phyloP scores from a whole-genome alignment of 2,113 vertebrate genomes.

The Panthera tigris region DNA sequence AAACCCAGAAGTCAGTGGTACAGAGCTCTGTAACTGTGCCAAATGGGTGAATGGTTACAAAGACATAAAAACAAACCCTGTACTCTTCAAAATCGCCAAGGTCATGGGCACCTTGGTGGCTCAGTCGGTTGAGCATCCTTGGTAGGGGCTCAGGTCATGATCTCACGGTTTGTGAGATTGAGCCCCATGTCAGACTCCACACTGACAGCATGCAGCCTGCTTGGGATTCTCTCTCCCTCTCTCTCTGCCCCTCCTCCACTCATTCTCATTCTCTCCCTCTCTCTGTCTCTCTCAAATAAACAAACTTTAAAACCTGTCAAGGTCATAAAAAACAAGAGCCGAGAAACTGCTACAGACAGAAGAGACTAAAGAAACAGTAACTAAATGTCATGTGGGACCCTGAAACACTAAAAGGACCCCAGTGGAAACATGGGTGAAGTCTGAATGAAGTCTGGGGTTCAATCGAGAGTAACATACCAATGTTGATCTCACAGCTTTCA shows the following conservation, averaged over 20 bases:
- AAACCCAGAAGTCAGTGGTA: neutral
- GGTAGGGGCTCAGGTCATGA: too few relatives aligned
- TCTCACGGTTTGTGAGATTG: too few relatives aligned
- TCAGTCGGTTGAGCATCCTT: too few relatives aligned
- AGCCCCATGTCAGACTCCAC: too few relatives aligned
- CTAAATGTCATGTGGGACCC: neutral
- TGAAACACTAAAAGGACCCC: neutral
- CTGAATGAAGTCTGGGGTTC: neutral
- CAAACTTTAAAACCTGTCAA: neutral
- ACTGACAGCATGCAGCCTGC: too few relatives aligned
- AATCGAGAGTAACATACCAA: neutral
- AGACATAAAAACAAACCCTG: neutral
- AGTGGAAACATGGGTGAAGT: neutral
- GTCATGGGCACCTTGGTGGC: too few relatives aligned
- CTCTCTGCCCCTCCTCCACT: too few relatives aligned
- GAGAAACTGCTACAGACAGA: neutral
- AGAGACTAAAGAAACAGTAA: neutral
- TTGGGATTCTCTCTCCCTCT: too few relatives aligned
- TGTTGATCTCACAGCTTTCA: neutral
- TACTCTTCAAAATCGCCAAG: neutral
- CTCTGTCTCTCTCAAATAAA: too few relatives aligned
- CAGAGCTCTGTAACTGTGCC: neutral
- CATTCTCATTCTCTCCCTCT: too few relatives aligned
- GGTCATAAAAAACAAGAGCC: neutral
- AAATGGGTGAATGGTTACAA: neutral